Evolutionary conservation across 2,797 vertebrate species (phyloP), one percentile per base, ranked within the genome.

Genomic region (Nasua narica): DNA sequence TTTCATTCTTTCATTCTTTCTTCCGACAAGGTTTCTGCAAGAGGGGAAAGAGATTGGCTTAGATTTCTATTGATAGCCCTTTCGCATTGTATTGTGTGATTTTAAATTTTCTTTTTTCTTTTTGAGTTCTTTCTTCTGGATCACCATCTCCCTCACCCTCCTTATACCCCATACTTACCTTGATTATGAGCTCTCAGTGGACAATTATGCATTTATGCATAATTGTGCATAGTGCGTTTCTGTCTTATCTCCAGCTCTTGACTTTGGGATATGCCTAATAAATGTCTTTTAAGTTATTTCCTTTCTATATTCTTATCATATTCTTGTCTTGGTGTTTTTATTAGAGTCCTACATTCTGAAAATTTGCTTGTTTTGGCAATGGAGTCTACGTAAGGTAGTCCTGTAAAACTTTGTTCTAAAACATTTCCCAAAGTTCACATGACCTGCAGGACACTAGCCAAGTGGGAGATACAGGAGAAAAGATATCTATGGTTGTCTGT

Each of bases 251-350:
- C 37, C n/a, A 79, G 60, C 10, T 83, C 67, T 60, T 25, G 50
- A 77, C 29, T 90, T 74, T 67, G 54, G 62, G 77, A 46, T 52
- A 21, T 35, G 58, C 43, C 90, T 83, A 87, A 74, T 95, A 95
- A 96, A 86, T 72, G 32, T 91, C 87, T 89, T 69, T 29, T 78
- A 91, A 96, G 62, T 65, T 40, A 86, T 88, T 92, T 89, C 60
- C 85, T 87, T 93, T 93, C 87, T 92, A 18, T 86, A 76, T 88
- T 95, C 94, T 87, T 56, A 93, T 94, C 86, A 76, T 67, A 92
- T 93, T 95, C 52, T 94, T 37, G 3, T 62, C 69, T 94, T 43
- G 8, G 43, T 95, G 60, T 94, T 97, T 98, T 95, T 94, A 91
- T 81, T 78, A 50, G 32, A 96, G 65, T 85, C 46, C 62, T 81